Conservation (phyloP, 2,888 invertebrate species). For the Craniophora ligustri region DNA sequence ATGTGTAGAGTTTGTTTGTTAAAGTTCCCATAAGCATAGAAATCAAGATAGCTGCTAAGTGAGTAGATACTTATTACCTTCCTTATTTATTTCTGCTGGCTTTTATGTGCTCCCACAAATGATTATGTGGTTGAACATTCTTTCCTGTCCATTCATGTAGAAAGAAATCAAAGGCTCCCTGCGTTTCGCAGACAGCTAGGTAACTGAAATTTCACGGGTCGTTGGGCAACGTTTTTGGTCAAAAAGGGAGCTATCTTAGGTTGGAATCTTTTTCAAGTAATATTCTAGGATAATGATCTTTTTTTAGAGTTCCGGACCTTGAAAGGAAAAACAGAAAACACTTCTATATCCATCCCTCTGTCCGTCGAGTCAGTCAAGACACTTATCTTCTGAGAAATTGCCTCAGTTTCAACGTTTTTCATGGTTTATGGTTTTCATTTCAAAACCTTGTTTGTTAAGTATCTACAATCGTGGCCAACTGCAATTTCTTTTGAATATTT, state of each 20-base stretch:
- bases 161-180: conserved; percentile 64
- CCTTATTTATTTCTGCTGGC: conserved; percentile 24
- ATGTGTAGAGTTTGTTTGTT: neutral
- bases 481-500: too few relatives aligned
- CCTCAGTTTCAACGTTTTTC: too few relatives aligned
- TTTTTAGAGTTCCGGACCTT: too few relatives aligned
- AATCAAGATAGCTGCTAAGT: conserved; percentile 12
- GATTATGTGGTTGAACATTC: conserved; percentile 47
- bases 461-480: too few relatives aligned
- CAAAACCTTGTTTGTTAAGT: too few relatives aligned
- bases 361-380: too few relatives aligned
- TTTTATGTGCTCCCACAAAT: conserved; percentile 44
- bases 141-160: conserved; percentile 53
- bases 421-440: too few relatives aligned
- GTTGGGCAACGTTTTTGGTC: conserved; percentile 55
- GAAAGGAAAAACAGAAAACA: too few relatives aligned
- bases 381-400: too few relatives aligned
- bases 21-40: conserved; percentile 2
- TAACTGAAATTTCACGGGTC: conserved; percentile 62
- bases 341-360: too few relatives aligned
- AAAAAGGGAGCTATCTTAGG: conserved; percentile 47
- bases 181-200: conserved; percentile 58
- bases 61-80: conserved; percentile 12
- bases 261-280: conserved; percentile 35
- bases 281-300: conserved; percentile 21